These are phyloP conservation scores for Phalacrocorax carbo DNA, from an alignment of 2,113 vertebrate genomes.

Conservation along the genomic window DNA sequence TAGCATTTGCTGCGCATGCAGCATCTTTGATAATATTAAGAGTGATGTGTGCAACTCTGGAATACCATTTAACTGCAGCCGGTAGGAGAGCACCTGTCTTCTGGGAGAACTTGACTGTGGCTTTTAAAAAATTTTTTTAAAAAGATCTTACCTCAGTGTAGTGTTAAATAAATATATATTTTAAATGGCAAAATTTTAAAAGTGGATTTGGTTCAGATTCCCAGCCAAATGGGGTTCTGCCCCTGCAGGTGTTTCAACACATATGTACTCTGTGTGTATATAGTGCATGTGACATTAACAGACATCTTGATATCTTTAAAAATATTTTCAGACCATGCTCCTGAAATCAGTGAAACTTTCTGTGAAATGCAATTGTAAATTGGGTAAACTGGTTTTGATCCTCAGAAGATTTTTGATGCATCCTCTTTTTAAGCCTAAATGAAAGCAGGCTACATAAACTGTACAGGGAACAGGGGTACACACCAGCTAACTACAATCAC, in stretches of 20 bases:
- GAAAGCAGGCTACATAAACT: not conserved
- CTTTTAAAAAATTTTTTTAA: not conserved
- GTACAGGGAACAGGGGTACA: not conserved
- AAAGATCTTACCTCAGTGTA: not conserved
- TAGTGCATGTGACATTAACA: not conserved
- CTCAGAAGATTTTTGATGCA: not conserved
- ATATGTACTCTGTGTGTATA: not conserved
- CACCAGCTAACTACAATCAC: not conserved
- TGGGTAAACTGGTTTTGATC: not conserved
- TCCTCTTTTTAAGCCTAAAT: not conserved
- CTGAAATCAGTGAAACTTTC: not conserved
- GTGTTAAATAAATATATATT: not conserved
- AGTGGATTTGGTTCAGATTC: not conserved
- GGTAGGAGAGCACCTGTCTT: not conserved
- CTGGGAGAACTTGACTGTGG: not conserved
- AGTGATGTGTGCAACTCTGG: not conserved
- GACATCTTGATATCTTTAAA: not conserved
- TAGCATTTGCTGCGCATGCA: not conserved
- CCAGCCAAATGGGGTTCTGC: not conserved
- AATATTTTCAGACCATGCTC: not conserved
- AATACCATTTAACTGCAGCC: not conserved
- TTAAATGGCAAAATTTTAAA: not conserved
- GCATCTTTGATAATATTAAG: not conserved
- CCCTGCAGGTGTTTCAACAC: not conserved
- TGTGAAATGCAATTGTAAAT: not conserved